A percentile compares a stretch with the other conserved stretches of the same genome.
Evolutionary conservation across 2,113 vertebrate genomes (phyloP).

Genomic region (Pelmatolapia mariae): DNA sequence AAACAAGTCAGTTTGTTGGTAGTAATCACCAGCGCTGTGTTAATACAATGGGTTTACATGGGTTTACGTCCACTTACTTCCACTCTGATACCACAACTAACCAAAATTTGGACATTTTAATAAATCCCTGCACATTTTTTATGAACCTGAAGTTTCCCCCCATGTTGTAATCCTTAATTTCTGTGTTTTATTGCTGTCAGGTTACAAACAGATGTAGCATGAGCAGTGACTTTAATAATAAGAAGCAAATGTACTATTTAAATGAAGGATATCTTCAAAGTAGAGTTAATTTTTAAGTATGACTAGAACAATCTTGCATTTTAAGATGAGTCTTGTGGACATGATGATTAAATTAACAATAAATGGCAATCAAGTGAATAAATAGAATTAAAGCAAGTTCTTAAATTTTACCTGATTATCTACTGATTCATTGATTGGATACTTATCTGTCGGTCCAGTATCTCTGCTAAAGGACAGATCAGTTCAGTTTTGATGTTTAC

Average conservation of each 20-base stretch:
- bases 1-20: slow-evolving; percentile 49
- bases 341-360: background rate
- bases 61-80: background rate
- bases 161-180: background rate
- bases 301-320: background rate
- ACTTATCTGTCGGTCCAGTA: background rate
- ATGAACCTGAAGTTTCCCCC: fast-evolving
- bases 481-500: background rate
- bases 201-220: background rate
- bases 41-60: slow-evolving; percentile 18
- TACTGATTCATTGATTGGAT: background rate
- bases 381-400: background rate
- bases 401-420: background rate
- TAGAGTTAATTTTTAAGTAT: background rate
- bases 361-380: background rate
- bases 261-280: background rate
- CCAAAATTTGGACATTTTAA: background rate
- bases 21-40: slow-evolving; percentile 32
- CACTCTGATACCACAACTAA: background rate
- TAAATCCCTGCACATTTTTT: background rate
- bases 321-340: background rate
- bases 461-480: background rate
- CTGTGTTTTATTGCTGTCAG: background rate
- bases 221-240: background rate
- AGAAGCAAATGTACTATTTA: background rate